Conservation (phyloP, 2,888 invertebrate genomes). For the Encarsia formosa region DNA sequence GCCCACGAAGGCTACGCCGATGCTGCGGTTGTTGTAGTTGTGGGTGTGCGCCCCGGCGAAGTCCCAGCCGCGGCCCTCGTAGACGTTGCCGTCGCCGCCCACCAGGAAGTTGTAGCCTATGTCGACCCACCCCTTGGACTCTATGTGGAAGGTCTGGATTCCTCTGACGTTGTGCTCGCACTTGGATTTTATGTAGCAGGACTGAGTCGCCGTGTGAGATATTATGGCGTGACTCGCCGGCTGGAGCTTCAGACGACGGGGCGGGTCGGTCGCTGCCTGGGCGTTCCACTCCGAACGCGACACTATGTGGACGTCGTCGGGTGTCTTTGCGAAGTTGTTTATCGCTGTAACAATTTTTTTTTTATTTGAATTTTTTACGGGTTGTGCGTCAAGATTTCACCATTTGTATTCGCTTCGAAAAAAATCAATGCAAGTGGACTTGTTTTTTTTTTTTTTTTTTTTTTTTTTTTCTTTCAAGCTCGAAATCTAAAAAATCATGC, state of each 20-base stretch:
- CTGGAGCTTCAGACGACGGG: constrained; percentile 31
- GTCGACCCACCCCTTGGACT: constrained; percentile 56
- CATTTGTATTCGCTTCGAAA: too few relatives aligned
- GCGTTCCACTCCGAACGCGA: constrained; percentile 65
- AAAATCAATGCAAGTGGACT: too few relatives aligned
- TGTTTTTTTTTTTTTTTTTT: too few relatives aligned
- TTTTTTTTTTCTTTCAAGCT: too few relatives aligned
- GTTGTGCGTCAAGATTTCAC: too few relatives aligned
- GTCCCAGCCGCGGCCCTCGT: constrained; percentile 74
- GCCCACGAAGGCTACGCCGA: constrained; percentile 71
- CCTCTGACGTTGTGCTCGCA: constrained; percentile 38
- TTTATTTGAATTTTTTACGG: too few relatives aligned
- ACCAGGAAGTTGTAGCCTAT: constrained; percentile 68
- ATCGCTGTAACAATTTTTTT: constrained; percentile 3
- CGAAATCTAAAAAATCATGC: too few relatives aligned
- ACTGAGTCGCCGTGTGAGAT: constrained; percentile 39
- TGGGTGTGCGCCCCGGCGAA: constrained; percentile 67
- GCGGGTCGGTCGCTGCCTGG: constrained; percentile 53
- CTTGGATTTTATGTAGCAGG: constrained; percentile 43
- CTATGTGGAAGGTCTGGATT: constrained; percentile 58
- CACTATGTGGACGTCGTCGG: constrained; percentile 51
- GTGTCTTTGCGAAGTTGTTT: constrained; percentile 11
- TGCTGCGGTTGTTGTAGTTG: constrained; percentile 62
- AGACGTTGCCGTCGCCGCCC: constrained; percentile 73
- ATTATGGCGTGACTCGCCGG: constrained; percentile 44